Conservation (phyloP, 2,113 vertebrate species). For the Megaptera novaeangliae region DNA sequence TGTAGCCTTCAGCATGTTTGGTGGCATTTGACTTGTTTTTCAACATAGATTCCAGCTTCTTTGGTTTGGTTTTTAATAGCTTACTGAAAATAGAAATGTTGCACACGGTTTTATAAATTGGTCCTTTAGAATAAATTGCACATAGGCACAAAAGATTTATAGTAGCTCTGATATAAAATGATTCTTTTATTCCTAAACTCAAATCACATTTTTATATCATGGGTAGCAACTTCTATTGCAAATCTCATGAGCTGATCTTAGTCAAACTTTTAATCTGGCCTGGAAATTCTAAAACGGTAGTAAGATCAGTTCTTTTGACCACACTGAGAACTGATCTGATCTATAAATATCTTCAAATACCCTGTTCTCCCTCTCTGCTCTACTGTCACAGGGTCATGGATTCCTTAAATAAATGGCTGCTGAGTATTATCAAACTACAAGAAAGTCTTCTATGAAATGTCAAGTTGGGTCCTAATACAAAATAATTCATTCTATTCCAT, state of each 20-base stretch:
- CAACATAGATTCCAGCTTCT: background rate
- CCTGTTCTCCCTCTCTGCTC: background rate
- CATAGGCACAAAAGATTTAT: background rate
- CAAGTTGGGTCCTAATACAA: background rate
- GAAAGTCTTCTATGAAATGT: background rate
- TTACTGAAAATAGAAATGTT: conserved; percentile 25
- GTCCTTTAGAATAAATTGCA: conserved; percentile 3
- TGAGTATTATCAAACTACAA: background rate
- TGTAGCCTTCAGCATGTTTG: background rate
- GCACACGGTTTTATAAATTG: background rate
- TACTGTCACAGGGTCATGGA: background rate
- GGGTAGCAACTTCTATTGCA: background rate
- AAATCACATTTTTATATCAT: conserved; percentile 5
- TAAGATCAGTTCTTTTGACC: background rate
- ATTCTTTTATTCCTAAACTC: conserved; percentile 18
- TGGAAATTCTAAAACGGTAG: conserved; percentile 4
- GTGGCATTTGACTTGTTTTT: conserved; percentile 11
- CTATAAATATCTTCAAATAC: background rate
- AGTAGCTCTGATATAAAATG: background rate
- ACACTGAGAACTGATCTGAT: background rate
- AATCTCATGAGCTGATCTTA: background rate
- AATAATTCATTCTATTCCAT: background rate
- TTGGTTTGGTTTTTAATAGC: background rate
- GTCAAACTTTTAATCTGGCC: background rate
- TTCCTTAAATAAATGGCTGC: background rate